Evolutionary conservation across 2,113 vertebrate genomes (phyloP).

Genomic region (Gopherus flavomarginatus): DNA sequence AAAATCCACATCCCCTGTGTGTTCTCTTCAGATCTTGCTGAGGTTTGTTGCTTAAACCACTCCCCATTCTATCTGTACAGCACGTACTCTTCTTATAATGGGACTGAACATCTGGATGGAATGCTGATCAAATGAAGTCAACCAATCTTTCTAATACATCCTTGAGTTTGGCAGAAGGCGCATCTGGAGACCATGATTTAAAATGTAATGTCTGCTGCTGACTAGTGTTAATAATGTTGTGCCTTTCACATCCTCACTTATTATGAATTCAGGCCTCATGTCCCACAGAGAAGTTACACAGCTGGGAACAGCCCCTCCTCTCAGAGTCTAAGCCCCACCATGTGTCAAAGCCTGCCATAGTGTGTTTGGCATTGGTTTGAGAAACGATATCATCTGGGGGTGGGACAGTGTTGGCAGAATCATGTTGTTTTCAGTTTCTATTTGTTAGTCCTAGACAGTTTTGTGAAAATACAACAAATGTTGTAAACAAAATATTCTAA

Average conservation of each 20-base stretch:
- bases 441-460: too few species aligned
- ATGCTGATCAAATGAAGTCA: not conserved
- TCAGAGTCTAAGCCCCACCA: not conserved
- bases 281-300: too few species aligned
- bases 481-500: too few species aligned
- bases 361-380: not conserved
- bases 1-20: not conserved
- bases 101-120: too few species aligned
- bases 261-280: too few species aligned
- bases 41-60: accelerated
- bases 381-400: not conserved
- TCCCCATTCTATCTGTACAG: not conserved
- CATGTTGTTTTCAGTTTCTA: too few species aligned
- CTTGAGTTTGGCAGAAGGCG: too few species aligned
- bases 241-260: too few species aligned
- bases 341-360: not conserved
- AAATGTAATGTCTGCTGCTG: too few species aligned
- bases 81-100: not conserved
- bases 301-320: too few species aligned
- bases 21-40: not conserved
- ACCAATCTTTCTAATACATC: accelerated
- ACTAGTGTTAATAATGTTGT: not conserved
- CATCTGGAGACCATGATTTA: not conserved
- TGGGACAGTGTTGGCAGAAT: not conserved
- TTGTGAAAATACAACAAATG: not conserved